Base-by-base conservation (phyloP, 37 sponge, comb jelly and placozoan species). In the Amphimedon queenslandica region DNA sequence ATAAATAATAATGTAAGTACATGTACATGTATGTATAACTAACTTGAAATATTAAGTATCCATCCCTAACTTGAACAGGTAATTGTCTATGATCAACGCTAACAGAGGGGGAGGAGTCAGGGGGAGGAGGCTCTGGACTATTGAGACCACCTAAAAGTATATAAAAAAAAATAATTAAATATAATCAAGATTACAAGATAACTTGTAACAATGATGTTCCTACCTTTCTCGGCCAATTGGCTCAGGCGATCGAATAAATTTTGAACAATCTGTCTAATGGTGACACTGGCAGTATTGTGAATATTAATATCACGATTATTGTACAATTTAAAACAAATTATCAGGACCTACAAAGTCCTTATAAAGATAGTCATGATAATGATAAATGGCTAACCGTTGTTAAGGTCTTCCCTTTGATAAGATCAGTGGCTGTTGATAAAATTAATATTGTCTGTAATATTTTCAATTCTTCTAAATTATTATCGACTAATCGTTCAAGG, bases 31-130 rank as follows among this genome's bases (percentile, higher is more conserved):
- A 10, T 60, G 6, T 60, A 67, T 4, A 67, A 5, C 55, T 64
- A 2, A 91, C 92, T 76, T 91, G 92, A 42, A 92, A 92, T 28
- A 92, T 63, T 2, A 92, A 69, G 75, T 92, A 92, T n/a, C 88
- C 93, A 80, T 92, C 93, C 2, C 51, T 64, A 30, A 88, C 83
- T n/a, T 84, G 69, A 38, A 55, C 66, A 16, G 75, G 73, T 32
- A 91, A 43, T 23, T 77, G 30, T 47, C 53, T 47, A 47, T 47
- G 53, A 47, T 47, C 53, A 8, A 47, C 53, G 13, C 53, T 47
- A 18, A 47, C 53, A 18, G 53, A 47, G 13, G 53, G 53, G 8
- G 53, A 47, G 8, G 53, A 47, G 53, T 47, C 53, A 18, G 53
- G 53, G 13, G 53, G 53, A 47, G 53, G 53, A 18, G 53, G 53